Percentiles rank a stretch among this genome's conserved stretches.
Conservation (phyloP, 53 echinoderm and acorn worm genomes). For the Actinopyga echinites region DNA sequence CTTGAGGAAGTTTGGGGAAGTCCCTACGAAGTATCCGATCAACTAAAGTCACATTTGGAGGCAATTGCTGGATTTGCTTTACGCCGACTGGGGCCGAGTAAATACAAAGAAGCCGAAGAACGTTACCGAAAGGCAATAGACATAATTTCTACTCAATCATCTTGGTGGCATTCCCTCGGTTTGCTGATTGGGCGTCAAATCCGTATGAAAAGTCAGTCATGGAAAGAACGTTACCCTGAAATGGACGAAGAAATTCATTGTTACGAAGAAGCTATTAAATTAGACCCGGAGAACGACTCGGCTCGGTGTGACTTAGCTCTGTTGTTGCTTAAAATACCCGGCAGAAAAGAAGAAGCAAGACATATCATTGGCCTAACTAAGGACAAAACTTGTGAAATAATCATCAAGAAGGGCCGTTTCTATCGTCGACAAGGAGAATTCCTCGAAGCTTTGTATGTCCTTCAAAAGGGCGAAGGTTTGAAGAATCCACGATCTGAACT, state of each 20-base stretch:
- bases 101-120: slow-evolving; percentile 9
- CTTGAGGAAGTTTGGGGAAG: no score
- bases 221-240: not conserved
- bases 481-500: not conserved
- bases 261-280: not conserved
- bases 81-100: slow-evolving; percentile 12
- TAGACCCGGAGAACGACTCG: not conserved
- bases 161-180: slow-evolving; percentile 21
- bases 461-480: not conserved
- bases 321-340: not conserved
- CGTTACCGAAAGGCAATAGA: slow-evolving; percentile 6
- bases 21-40: no score
- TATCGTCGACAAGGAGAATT: not conserved
- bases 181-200: not conserved
- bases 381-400: not conserved
- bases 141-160: not conserved
- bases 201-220: no score
- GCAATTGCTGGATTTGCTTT: slow-evolving; percentile 16
- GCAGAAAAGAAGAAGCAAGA: not conserved
- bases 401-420: slow-evolving; percentile 4
- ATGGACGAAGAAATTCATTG: slow-evolving; percentile 8
- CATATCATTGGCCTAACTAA: not conserved
- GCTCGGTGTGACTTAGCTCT: slow-evolving; percentile 2
- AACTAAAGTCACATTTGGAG: not conserved
- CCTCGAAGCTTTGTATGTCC: not conserved